Conservation (phyloP, 1,140 invertebrate species). For the Anastrepha obliqua region DNA sequence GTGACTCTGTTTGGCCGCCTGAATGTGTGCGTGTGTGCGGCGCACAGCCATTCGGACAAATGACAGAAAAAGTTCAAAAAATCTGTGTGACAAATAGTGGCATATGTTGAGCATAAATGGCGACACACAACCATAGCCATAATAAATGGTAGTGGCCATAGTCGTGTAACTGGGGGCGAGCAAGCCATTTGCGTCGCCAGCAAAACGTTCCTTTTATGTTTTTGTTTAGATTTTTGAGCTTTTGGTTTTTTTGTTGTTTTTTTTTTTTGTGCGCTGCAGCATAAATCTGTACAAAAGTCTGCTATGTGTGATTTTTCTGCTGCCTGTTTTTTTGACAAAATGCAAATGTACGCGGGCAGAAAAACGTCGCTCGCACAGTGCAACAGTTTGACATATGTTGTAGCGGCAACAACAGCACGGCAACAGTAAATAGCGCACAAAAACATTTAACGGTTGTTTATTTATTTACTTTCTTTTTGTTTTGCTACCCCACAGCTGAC, state of each 20-base stretch:
- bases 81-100: slow-evolving; percentile 48
- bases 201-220: slow-evolving; percentile 4
- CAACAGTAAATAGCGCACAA: neutral
- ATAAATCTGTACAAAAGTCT: slow-evolving; percentile 32
- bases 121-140: neutral
- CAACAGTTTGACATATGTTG: slow-evolving; percentile 49
- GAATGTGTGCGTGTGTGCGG: neutral
- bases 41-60: neutral
- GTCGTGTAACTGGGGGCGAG: neutral
- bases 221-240: slow-evolving; percentile 10
- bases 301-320: neutral
- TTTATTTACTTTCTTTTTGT: slow-evolving; percentile 2
- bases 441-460: slow-evolving; percentile 32
- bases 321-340: neutral
- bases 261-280: neutral
- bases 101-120: slow-evolving; percentile 45
- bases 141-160: neutral
- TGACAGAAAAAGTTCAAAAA: slow-evolving; percentile 30
- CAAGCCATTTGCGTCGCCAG: slow-evolving; percentile 6
- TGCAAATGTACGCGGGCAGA: neutral
- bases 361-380: neutral
- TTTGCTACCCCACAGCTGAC: slow-evolving; percentile 8
- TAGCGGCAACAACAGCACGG: neutral
- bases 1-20: neutral
- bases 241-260: neutral